Percentiles rank a stretch among this genome's conserved stretches.
Conservation (phyloP, 1,140 invertebrate species). For the Aphis gossypii region DNA sequence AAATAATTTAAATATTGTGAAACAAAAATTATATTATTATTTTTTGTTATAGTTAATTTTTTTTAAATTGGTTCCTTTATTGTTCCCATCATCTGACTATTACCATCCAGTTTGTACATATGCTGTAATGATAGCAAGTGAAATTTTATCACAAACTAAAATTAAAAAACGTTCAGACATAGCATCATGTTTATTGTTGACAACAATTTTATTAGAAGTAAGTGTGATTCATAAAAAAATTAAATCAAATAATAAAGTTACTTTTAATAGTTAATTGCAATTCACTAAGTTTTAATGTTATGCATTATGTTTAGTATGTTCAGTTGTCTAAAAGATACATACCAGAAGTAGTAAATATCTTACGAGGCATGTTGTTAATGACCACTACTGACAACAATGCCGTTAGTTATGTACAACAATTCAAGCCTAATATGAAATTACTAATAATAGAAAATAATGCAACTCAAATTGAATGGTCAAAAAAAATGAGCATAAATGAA, state of each 20-base stretch:
- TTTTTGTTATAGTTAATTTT: slow-evolving; percentile 73
- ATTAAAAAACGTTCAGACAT: slow-evolving; percentile 74
- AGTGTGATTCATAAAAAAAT: slow-evolving; percentile 58
- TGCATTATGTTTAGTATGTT: slow-evolving; percentile 72
- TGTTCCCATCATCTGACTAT: slow-evolving; percentile 90
- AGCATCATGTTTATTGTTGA: slow-evolving; percentile 80
- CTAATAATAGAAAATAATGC: not conserved
- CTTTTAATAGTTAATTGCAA: not conserved
- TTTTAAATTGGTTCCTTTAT: slow-evolving; percentile 77
- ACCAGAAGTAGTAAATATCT: slow-evolving; percentile 80
- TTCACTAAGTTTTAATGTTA: not conserved
- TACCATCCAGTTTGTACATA: slow-evolving; percentile 86
- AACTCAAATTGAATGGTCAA: slow-evolving; percentile 23
- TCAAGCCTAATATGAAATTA: slow-evolving; percentile 20
- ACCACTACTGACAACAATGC: not conserved
- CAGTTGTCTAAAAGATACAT: slow-evolving; percentile 80
- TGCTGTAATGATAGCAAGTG: slow-evolving; percentile 80
- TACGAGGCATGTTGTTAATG: slow-evolving; percentile 71
- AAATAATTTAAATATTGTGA: slow-evolving; percentile 13
- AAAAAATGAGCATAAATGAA: slow-evolving; percentile 39
- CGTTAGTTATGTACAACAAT: slow-evolving; percentile 22
- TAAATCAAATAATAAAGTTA: not conserved
- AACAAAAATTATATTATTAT: not conserved
- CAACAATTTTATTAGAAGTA: slow-evolving; percentile 77
- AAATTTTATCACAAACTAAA: slow-evolving; percentile 74